A percentile compares a stretch with the other conserved stretches of the same genome.
These are phyloP conservation scores for Mormyrus proboscirostris DNA, from an alignment of 2,797 vertebrate species.

Conservation along the genomic window DNA sequence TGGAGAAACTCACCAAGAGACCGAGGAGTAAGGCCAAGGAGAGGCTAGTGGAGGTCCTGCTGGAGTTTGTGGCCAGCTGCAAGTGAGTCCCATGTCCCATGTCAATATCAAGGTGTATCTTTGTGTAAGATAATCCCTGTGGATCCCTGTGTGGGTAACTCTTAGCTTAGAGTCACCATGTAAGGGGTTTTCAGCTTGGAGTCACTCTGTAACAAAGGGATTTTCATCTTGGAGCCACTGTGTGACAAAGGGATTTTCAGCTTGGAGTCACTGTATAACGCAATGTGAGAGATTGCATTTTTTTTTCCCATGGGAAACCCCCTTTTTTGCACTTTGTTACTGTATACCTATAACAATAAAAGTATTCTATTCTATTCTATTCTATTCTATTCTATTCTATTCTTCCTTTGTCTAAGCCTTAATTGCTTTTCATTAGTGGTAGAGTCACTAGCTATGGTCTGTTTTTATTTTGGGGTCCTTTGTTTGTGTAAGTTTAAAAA, in stretches of 20 bases:
- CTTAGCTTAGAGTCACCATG: neutral
- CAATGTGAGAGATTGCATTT: neutral
- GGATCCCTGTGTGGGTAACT: no score
- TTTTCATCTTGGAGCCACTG: no score
- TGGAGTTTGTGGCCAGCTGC: slow-evolving; percentile 82
- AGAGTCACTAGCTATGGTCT: neutral
- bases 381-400: neutral
- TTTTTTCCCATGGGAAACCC: neutral
- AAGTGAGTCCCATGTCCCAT: slow-evolving; percentile 60
- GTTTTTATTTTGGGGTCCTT: neutral
- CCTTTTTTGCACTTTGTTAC: neutral
- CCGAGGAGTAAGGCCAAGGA: slow-evolving; percentile 64
- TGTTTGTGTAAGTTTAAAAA: neutral
- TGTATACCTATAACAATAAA: neutral
- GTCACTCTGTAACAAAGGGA: no score
- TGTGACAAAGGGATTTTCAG: no score
- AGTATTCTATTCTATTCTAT: neutral
- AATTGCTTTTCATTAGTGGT: neutral
- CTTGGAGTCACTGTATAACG: no score
- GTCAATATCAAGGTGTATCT: neutral
- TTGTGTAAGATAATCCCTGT: neutral
- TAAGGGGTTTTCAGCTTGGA: no score
- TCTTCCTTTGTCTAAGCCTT: neutral
- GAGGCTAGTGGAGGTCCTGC: slow-evolving; percentile 65
- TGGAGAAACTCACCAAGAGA: slow-evolving; percentile 70